phyloP scores from a whole-genome alignment of 2,113 vertebrate genomes.

The Planiliza haematocheilus region DNA sequence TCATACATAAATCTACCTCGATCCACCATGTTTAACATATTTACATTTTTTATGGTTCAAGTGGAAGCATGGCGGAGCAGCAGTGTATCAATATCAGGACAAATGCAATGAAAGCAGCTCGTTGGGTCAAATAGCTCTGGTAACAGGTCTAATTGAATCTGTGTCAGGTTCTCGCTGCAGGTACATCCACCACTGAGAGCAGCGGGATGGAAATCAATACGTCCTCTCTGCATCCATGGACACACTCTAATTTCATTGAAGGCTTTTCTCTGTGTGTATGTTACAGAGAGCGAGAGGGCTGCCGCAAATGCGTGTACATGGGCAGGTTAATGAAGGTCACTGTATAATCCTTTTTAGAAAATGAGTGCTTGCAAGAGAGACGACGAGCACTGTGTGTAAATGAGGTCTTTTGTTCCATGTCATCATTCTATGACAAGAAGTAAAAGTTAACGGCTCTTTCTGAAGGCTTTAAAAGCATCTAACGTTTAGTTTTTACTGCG shows the following conservation, averaged over 20 bases:
- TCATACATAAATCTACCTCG: conserved; percentile 13
- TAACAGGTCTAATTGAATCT: conserved; percentile 73
- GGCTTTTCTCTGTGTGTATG: conserved; percentile 10
- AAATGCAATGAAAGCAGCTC: conserved; percentile 65
- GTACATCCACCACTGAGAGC: conserved; percentile 57
- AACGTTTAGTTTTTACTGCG: background rate
- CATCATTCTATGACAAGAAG: background rate
- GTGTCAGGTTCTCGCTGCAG: conserved; percentile 63
- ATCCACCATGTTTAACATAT: conserved; percentile 3
- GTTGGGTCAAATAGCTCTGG: conserved; percentile 70
- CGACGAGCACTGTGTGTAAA: conserved; percentile 3
- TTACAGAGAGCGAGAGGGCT: background rate
- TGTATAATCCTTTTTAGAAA: conserved; percentile 29
- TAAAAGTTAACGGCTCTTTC: background rate
- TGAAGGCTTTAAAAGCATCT: too few species aligned
- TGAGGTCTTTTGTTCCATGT: background rate
- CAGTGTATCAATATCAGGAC: conserved; percentile 59
- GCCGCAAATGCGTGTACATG: conserved; percentile 9
- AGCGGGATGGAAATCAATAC: conserved; percentile 69
- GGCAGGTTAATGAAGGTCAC: conserved; percentile 64
- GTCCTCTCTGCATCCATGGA: conserved; percentile 49
- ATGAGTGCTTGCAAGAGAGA: background rate
- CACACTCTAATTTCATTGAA: conserved; percentile 62
- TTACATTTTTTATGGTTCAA: background rate
- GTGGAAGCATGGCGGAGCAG: conserved; percentile 10